Conservation (phyloP, 2,797 vertebrate genomes). For the Geotria australis region DNA sequence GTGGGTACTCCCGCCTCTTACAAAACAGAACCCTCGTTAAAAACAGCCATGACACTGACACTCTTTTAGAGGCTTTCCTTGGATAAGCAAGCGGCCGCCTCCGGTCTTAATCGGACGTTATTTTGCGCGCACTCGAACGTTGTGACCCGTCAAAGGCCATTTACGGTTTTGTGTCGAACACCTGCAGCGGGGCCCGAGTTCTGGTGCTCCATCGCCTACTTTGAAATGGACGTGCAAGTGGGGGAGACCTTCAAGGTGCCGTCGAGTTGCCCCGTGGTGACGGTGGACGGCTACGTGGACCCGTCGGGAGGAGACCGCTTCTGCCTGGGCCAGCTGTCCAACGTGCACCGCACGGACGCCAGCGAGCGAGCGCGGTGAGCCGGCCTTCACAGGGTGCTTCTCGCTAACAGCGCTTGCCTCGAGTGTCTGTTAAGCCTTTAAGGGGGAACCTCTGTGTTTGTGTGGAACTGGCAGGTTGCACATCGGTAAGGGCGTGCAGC, state of each 20-base stretch:
- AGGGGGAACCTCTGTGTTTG: too few species aligned
- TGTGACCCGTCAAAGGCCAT: too few species aligned
- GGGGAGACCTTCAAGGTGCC: slow-evolving; percentile 33
- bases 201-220: slow-evolving; percentile 31
- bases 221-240: slow-evolving; percentile 32
- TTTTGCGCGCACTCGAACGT: too few species aligned
- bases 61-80: too few species aligned
- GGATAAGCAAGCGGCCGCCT: too few species aligned
- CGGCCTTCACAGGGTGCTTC: neutral
- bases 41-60: too few species aligned
- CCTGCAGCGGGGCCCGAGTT: slow-evolving; percentile 20
- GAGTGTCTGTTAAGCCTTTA: too few species aligned
- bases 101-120: too few species aligned
- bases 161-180: neutral
- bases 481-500: slow-evolving; percentile 23
- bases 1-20: too few species aligned
- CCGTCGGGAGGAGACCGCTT: slow-evolving; percentile 26
- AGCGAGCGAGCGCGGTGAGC: slow-evolving; percentile 21
- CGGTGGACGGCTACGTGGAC: slow-evolving; percentile 26
- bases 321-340: slow-evolving; percentile 28
- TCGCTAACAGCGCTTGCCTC: too few species aligned
- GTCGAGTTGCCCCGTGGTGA: slow-evolving; percentile 22
- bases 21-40: too few species aligned
- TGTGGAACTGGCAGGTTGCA: slow-evolving; percentile 12
- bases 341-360: slow-evolving; percentile 23